Base-by-base conservation (phyloP, 2,797 vertebrate genomes). In the Sebastes jordani region DNA sequence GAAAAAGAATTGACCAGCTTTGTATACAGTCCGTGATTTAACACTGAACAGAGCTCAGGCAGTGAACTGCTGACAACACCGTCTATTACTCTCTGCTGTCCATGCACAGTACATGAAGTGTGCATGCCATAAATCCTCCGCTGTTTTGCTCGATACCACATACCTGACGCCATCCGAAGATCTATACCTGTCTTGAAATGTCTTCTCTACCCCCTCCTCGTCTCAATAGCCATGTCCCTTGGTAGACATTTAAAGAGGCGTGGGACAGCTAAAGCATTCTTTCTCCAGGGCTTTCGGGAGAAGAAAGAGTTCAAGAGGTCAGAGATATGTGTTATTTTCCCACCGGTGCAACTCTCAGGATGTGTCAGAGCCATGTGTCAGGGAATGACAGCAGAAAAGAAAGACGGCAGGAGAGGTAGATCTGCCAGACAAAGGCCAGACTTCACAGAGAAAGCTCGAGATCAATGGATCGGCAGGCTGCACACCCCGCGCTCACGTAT, bases 231-330 rank as follows among this genome's bases (percentile, higher is more conserved):
- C 68, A 2, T 55, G 90, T 95, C 94, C 92, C 93, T 84, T 67
- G 94, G 89, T 90, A 89, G 92, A 87, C 91, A 92, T 95, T 94
- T 94, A 91, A 92, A 95, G 90, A 94, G 90, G 83, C 66, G 88
- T 89, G 91, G 92, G 91, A 91, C 90, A 85, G 90, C 92, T 91
- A 93, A 93, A 92, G 80, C 88, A 80, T 90, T 90, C 86, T 88
- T 88, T 91, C 92, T 94, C 89, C 66, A 18, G 92, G 93, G 91
- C 86, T 90, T 93, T 86, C 64, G 64, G 66, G 83, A 92, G 84
- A 89, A 88, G 84, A 91, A 88, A 83, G 89, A 89, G 93, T 94
- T 95, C 92, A 94, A 85, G 91, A 94, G 94, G 94, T 95, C 95
- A 95, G 89, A 90, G 85, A 91, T 94, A 78, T 91, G 89, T 91